Evolutionary conservation across 1,140 invertebrate genomes (phyloP).

Genomic region (Myzus persicae): DNA sequence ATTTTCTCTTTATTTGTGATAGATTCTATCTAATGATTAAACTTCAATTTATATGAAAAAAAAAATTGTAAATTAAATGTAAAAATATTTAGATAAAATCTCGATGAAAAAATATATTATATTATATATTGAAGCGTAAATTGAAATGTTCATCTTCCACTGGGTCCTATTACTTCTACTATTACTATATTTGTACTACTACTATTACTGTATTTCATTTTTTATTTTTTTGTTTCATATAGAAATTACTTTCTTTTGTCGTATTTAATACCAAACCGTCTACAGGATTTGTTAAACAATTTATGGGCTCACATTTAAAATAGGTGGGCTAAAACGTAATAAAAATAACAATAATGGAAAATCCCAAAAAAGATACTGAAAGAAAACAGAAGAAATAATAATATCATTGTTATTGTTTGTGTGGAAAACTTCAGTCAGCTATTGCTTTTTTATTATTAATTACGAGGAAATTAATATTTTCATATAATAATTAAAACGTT

Average conservation of each 20-base stretch:
- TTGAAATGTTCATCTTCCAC: slow-evolving; percentile 31
- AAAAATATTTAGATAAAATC: not conserved
- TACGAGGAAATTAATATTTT: not conserved
- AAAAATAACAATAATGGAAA: slow-evolving; percentile 51
- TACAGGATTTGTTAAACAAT: slow-evolving; percentile 51
- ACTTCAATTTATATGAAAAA: not conserved
- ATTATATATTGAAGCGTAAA: not conserved
- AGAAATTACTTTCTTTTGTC: slow-evolving; percentile 38
- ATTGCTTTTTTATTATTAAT: slow-evolving; percentile 21
- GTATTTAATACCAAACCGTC: slow-evolving; percentile 36
- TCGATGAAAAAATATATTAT: not conserved
- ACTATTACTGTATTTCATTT: not conserved
- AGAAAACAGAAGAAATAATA: not conserved
- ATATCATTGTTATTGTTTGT: slow-evolving; percentile 20
- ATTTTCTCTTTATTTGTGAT: not conserved
- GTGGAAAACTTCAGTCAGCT: slow-evolving; percentile 30
- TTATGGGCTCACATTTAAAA: slow-evolving; percentile 48
- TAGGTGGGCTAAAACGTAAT: slow-evolving; percentile 47
- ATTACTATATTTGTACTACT: not conserved
- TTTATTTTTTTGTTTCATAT: not conserved
- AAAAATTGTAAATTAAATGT: not conserved
- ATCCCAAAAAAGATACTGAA: not conserved
- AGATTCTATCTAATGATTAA: not conserved
- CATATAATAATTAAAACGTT: slow-evolving; percentile 7
- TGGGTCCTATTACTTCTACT: not conserved